Conservation (phyloP, 2,888 invertebrate genomes). For the Dione juno region DNA sequence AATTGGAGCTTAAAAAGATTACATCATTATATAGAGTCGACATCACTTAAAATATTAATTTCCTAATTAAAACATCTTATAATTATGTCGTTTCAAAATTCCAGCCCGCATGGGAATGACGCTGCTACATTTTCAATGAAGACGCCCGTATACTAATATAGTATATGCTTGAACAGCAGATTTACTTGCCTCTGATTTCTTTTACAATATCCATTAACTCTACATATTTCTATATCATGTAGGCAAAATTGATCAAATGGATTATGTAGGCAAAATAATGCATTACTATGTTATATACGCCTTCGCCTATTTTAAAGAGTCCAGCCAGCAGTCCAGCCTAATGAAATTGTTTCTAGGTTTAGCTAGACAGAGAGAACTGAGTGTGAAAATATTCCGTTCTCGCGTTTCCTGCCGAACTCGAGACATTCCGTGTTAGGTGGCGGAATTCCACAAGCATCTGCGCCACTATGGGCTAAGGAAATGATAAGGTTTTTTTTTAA, state of each 20-base stretch:
- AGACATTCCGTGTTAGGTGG: neutral
- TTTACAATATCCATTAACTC: neutral
- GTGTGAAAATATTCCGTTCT: neutral
- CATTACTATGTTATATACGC: no score
- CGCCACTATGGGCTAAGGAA: no score
- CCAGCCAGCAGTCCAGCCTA: no score
- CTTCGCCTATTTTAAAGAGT: no score
- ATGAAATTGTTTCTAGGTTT: no score
- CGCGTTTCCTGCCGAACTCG: neutral
- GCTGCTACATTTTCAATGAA: conserved; percentile 26
- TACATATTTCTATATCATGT: neutral
- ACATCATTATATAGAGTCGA: conserved; percentile 18
- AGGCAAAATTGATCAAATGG: no score
- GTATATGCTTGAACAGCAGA: neutral
- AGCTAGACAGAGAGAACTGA: no score
- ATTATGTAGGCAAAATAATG: no score
- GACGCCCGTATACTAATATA: conserved; percentile 11
- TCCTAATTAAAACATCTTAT: conserved; percentile 34
- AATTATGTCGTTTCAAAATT: conserved; percentile 35
- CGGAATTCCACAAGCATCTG: no score
- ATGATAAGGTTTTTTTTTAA: no score
- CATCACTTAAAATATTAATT: conserved; percentile 28
- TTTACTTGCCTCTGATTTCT: neutral
- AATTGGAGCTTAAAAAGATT: conserved; percentile 28
- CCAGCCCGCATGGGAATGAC: conserved; percentile 38